Evolutionary conservation across 2,797 vertebrate genomes (phyloP).

Genomic region (Hemibagrus guttatus): DNA sequence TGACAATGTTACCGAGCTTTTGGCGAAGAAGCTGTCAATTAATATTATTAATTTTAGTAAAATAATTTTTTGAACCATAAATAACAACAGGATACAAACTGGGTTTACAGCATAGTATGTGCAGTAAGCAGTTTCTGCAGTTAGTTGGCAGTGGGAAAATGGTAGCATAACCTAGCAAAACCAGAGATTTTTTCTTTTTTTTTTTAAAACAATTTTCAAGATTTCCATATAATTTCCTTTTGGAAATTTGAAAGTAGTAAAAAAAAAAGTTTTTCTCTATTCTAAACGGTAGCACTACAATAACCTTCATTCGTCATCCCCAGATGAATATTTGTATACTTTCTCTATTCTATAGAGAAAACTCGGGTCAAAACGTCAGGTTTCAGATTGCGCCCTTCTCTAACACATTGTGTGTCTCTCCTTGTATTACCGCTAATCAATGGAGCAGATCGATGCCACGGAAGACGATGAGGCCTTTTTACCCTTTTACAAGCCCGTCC

Average conservation of each 20-base stretch:
- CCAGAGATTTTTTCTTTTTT: no score
- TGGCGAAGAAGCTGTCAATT: not conserved
- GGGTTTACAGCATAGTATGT: not conserved
- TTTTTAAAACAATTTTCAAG: no score
- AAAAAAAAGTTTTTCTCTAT: slow-evolving; percentile 12
- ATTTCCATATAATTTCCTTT: no score
- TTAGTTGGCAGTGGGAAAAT: not conserved
- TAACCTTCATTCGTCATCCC: slow-evolving; percentile 62
- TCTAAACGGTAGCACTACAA: slow-evolving; percentile 12
- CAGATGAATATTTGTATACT: slow-evolving; percentile 54
- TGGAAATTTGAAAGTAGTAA: not conserved
- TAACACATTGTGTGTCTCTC: slow-evolving; percentile 46
- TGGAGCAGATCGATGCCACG: slow-evolving; percentile 53
- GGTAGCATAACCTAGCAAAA: not conserved
- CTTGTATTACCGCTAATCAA: slow-evolving; percentile 59
- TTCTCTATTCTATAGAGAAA: no score
- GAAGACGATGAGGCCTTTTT: slow-evolving; percentile 56
- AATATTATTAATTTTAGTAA: not conserved
- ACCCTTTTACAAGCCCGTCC: slow-evolving; percentile 47
- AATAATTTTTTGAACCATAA: not conserved
- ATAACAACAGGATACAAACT: not conserved
- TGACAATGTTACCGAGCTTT: not conserved
- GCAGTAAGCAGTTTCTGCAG: not conserved
- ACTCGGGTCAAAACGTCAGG: slow-evolving; percentile 41
- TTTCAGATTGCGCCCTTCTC: slow-evolving; percentile 52